Conservation (phyloP, 2,888 invertebrate genomes). For the Morinoia aosen region DNA sequence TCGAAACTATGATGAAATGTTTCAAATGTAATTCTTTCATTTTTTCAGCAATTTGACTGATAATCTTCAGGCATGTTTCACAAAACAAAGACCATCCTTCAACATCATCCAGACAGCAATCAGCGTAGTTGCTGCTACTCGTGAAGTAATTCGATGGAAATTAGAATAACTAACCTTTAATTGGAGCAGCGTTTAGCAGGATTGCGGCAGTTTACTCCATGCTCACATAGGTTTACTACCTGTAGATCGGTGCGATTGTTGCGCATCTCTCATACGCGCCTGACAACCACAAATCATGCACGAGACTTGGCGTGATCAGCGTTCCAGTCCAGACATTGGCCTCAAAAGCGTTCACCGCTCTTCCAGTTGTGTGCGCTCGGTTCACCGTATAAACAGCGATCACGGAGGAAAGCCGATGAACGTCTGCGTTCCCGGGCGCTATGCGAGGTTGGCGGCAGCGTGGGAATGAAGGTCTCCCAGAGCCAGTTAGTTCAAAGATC, state of each 20-base stretch:
- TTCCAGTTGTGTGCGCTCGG: not conserved
- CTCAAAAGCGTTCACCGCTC: not conserved
- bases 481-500: constrained; percentile 30
- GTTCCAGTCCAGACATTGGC: not conserved
- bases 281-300: not conserved
- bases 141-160: too few species aligned
- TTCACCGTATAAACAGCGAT: not conserved
- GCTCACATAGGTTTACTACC: not conserved
- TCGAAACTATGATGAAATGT: too few species aligned
- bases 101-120: too few species aligned
- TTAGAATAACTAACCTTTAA: too few species aligned
- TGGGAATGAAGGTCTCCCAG: constrained; percentile 35
- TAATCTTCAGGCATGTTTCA: too few species aligned
- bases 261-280: not conserved
- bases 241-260: not conserved
- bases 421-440: not conserved
- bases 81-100: too few species aligned
- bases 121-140: too few species aligned
- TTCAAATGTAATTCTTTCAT: too few species aligned
- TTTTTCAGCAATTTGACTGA: too few species aligned
- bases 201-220: not conserved
- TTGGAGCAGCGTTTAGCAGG: not conserved
- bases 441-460: constrained; percentile 9
- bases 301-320: not conserved
- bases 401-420: not conserved